A percentile compares a stretch with the other conserved stretches of the same genome.
Evolutionary conservation across 1,140 invertebrate genomes (phyloP).

Genomic region (Notospermus geniculatus): DNA sequence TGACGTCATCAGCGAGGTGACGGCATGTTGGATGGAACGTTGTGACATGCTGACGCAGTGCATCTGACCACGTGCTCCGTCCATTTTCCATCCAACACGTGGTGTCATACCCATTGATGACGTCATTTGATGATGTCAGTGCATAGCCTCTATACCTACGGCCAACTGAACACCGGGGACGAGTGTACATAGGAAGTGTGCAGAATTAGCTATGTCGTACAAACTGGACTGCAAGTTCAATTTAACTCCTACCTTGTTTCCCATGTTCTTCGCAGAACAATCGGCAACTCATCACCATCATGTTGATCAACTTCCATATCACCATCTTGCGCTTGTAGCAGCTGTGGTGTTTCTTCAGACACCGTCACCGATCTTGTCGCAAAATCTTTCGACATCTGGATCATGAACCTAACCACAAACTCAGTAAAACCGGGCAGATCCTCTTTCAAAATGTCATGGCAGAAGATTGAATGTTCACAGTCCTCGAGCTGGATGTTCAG

Average conservation of each 20-base stretch:
- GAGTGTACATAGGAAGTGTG: too few relatives aligned
- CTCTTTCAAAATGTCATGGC: slow-evolving; percentile 26
- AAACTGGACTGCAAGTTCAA: neutral
- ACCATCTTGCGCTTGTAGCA: slow-evolving; percentile 16
- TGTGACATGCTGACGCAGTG: too few relatives aligned
- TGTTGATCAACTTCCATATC: slow-evolving; percentile 17
- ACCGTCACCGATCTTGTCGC: slow-evolving; percentile 46
- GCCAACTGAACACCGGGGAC: too few relatives aligned
- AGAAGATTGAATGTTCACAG: slow-evolving; percentile 45
- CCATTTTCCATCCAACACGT: too few relatives aligned
- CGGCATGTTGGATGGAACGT: too few relatives aligned
- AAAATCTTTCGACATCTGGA: slow-evolving; percentile 53
- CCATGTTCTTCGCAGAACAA: slow-evolving; percentile 42
- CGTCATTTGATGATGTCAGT: too few relatives aligned
- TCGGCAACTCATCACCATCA: slow-evolving; percentile 26
- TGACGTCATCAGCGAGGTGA: too few relatives aligned
- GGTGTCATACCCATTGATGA: too few relatives aligned
- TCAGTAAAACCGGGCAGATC: slow-evolving; percentile 45
- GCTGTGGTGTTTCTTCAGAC: slow-evolving; percentile 41
- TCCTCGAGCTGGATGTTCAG: slow-evolving; percentile 45
- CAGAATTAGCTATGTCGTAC: too few relatives aligned
- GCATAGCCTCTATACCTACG: too few relatives aligned
- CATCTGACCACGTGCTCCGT: too few relatives aligned
- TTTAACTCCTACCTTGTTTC: slow-evolving; percentile 45
- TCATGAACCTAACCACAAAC: slow-evolving; percentile 48